phyloP scores from a whole-genome alignment of 2,113 vertebrate genomes.

The Phalacrocorax aristotelis region DNA sequence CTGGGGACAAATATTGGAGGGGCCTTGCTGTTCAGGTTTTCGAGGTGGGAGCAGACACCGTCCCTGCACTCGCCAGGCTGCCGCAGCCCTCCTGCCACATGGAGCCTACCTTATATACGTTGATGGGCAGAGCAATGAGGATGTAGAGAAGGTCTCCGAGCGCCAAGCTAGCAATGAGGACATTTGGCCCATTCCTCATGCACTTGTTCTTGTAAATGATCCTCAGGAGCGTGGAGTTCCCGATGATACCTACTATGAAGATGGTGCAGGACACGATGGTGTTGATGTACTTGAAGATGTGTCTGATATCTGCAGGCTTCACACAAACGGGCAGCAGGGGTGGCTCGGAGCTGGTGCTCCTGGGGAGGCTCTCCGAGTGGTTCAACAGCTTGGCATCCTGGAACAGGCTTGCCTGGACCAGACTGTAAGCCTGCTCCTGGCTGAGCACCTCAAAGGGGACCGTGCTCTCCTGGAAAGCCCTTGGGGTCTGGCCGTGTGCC shows the following conservation, averaged over 20 bases:
- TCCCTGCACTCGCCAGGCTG: background rate
- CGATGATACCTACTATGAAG: constrained; percentile 88
- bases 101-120: constrained; percentile 83
- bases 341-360: background rate
- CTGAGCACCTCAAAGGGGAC: background rate
- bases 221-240: constrained; percentile 87
- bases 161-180: constrained; percentile 88
- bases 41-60: background rate
- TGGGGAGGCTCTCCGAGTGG: background rate
- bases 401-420: background rate
- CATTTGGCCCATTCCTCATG: constrained; percentile 91
- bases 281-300: constrained; percentile 88
- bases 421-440: constrained; percentile 3
- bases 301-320: constrained; percentile 79
- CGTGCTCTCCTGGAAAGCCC: background rate
- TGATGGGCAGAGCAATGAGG: constrained; percentile 87
- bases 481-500: background rate
- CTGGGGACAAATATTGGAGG: background rate
- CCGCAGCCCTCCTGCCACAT: fast-evolving
- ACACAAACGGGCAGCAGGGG: constrained; percentile 77
- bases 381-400: background rate
- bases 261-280: constrained; percentile 88
- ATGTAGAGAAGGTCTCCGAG: constrained; percentile 91
- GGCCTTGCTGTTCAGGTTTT: background rate
- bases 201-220: constrained; percentile 95